phyloP scores from a whole-genome alignment of 2,888 invertebrate genomes.

The Schizotus pectinicornis region DNA sequence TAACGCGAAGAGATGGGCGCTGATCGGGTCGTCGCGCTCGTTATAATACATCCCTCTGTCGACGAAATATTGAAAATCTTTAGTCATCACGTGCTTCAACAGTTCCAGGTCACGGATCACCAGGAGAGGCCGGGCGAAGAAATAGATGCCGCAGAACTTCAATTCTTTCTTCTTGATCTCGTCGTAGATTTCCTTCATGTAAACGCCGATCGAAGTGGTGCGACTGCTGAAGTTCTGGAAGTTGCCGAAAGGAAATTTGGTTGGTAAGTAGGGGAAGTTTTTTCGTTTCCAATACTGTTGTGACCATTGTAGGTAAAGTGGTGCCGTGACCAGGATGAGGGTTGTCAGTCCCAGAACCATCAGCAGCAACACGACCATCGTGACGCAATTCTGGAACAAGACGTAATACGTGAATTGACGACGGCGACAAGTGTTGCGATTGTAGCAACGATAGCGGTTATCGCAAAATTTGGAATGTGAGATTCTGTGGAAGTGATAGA shows the following conservation, averaged over 20 bases:
- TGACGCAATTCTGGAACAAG: no score
- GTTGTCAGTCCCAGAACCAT: no score
- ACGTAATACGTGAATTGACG: no score
- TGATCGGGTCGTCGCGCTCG: constrained; percentile 63
- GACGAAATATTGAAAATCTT: constrained; percentile 66
- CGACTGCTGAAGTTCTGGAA: background rate
- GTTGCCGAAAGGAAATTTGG: constrained; percentile 16
- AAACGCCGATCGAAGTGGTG: background rate
- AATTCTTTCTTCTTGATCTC: constrained; percentile 18
- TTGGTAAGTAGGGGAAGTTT: constrained; percentile 7
- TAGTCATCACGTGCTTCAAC: constrained; percentile 59
- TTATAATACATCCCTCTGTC: constrained; percentile 66
- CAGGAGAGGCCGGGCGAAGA: constrained; percentile 53
- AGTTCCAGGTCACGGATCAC: constrained; percentile 39
- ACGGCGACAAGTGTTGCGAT: no score
- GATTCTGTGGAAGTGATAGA: no score
- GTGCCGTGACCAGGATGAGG: no score
- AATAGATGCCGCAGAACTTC: constrained; percentile 33
- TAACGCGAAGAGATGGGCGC: constrained; percentile 63
- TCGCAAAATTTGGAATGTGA: no score
- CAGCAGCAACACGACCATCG: no score
- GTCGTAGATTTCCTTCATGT: constrained; percentile 18
- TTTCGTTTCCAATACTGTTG: constrained; percentile 16
- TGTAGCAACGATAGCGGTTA: no score
- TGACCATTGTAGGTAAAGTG: background rate